These are phyloP conservation scores for Chesias legatella DNA, from an alignment of 2,888 invertebrate species.

Conservation along the genomic window DNA sequence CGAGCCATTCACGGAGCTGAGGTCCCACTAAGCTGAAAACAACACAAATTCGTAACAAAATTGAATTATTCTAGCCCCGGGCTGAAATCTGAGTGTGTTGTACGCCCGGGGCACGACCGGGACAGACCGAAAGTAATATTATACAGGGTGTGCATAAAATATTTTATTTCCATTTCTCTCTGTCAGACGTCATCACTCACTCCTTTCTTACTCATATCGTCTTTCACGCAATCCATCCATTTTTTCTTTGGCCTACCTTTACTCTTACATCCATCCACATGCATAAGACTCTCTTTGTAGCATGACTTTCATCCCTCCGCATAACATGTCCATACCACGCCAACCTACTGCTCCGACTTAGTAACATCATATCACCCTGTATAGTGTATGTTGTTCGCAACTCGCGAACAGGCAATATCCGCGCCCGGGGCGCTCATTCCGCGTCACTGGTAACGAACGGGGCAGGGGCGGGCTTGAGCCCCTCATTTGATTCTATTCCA, in stretches of 20 bases:
- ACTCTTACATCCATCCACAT: no score
- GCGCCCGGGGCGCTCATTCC: slow-evolving; percentile 61
- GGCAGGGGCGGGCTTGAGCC: slow-evolving; percentile 38
- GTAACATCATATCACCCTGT: slow-evolving; percentile 2
- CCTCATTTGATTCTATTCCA: slow-evolving; percentile 33
- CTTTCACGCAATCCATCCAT: no score
- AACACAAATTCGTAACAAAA: slow-evolving; percentile 10
- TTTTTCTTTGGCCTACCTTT: no score
- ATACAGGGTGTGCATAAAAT: no score
- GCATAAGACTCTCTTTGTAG: no score
- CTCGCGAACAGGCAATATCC: slow-evolving; percentile 63
- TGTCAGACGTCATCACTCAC: no score
- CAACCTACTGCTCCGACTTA: no score
- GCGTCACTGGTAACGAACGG: slow-evolving; percentile 40
- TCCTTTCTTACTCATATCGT: no score
- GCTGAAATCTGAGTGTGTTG: slow-evolving; percentile 9
- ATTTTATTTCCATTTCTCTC: no score
- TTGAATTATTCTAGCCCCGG: slow-evolving; percentile 16
- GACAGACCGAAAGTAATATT: slow-evolving; percentile 1
- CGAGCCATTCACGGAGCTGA: no score
- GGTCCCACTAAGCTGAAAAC: slow-evolving; percentile 5
- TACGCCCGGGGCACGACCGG: slow-evolving; percentile 24
- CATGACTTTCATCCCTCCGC: no score
- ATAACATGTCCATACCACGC: no score
- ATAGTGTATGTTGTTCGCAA: slow-evolving; percentile 14